Evolutionary conservation across 2,888 invertebrate species (phyloP), one percentile per base, ranked within the genome.

Genomic region (Beris chalybata): DNA sequence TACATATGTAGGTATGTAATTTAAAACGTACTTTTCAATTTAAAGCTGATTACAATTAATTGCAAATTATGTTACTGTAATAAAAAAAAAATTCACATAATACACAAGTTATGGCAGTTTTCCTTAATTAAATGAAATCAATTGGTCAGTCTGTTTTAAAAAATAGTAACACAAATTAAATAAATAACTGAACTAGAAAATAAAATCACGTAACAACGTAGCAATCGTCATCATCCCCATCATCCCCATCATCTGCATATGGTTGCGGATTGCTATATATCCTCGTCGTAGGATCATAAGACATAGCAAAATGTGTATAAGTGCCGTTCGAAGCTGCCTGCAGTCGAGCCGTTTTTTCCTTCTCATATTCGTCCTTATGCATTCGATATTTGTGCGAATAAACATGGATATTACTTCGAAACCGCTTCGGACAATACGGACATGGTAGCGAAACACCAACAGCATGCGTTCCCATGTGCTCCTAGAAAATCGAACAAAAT

Each of bases 321-420:
- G 55, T 32, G 6, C 32, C 55, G 12, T 55, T 55, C 6, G 15
- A 2, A 15, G 44, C 15, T 4, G 22, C 58, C 45, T 58, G 30
- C 12, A 58, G 11, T 1, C 58, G 58, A 15, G 58, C 45, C 9
- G 44, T 22, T 45, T 45, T 7, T 53, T 68, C 68, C 32, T 65
- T 44, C 3, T 65, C 68, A 55, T 66, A 68, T 32, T 68, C 65
- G 3, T 53, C 11, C 44, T 68, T 68, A 57, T 68, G 68, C 68
- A 68, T 66, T 9, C 68, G 68, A 57, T 68, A 68, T 43, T 68
- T 68, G 56, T 68, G 68, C 9, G 68, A 66, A 54, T 68, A 68
- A 13, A 68, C 56, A 43, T 68, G 66, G 5, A 66, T 55, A 30
- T 68, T 68, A 63, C 68, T 68, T 44, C 68, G 65, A 53, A 68